Percentiles rank a stretch among this genome's conserved stretches.
These are phyloP conservation scores for Diorhabda elongata DNA, from an alignment of 1,140 invertebrate species.

Conservation along the genomic window DNA sequence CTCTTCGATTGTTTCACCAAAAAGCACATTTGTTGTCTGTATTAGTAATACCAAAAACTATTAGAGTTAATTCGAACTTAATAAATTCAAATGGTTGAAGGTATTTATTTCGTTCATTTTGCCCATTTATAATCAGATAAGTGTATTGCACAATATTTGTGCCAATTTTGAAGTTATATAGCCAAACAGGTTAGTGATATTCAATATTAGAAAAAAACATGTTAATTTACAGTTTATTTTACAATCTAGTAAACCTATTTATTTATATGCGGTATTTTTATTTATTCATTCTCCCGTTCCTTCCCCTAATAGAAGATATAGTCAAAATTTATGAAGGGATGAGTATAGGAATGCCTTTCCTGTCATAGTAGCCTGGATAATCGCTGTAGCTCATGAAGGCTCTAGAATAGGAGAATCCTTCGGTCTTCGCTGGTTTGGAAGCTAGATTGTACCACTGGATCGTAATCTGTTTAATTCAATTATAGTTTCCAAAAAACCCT, in stretches of 20 bases:
- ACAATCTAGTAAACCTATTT: constrained; percentile 1
- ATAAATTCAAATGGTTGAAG: background rate
- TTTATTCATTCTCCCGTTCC: background rate
- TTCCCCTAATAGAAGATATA: background rate
- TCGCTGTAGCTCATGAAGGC: too few relatives aligned
- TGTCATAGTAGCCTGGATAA: too few relatives aligned
- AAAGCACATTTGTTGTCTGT: too few relatives aligned
- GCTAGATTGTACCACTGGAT: too few relatives aligned
- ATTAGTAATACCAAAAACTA: too few relatives aligned
- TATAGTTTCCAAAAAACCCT: too few relatives aligned
- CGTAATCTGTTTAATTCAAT: too few relatives aligned
- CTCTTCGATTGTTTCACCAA: too few relatives aligned
- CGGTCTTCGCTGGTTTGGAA: too few relatives aligned
- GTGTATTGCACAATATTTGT: background rate
- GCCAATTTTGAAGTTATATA: constrained; percentile 1
- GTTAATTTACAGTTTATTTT: background rate
- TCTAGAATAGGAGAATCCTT: too few relatives aligned
- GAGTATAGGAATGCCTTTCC: too few relatives aligned
- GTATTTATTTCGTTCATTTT: background rate
- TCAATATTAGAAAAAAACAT: background rate
- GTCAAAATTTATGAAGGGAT: background rate
- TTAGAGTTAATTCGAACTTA: too few relatives aligned
- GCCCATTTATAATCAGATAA: background rate
- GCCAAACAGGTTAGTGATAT: background rate
- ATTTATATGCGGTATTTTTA: background rate